Base-by-base conservation (phyloP, 2,888 invertebrate species). In the Apoda limacodes region DNA sequence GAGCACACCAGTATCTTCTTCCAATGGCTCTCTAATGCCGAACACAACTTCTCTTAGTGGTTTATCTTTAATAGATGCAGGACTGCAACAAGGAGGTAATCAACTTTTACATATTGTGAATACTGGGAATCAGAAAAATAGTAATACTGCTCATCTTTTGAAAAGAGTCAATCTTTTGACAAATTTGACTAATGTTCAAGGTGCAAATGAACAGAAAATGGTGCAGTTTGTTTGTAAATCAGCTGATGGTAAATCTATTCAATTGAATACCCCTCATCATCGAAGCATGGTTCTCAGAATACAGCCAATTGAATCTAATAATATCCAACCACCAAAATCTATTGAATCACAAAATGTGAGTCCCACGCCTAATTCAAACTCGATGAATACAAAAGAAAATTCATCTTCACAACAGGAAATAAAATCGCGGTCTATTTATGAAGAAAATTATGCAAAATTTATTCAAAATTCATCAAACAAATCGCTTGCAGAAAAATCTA, bases 181-280 rank as follows among this genome's bases (percentile, higher is more conserved):
- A 1, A 82, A 81, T 50, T 50, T 81, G 2, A 51, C 74, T 2
- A 82, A 78, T 44, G 67, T 66, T 5, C 81, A 81, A 59, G 80
- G 78, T 12, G 55, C 66, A 3, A 78, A 67, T 41, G 82, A 82
- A 37, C 81, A 82, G 43, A 82, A 82, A 53, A 80, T 82, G 75
- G 78, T 86, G 13, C 85, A 86, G 46, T 85, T 86, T 50, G 83
- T 86, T 24, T 86, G 86, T 50, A 86, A 86, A 60, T 84, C 86
- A 21, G 69, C 82, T 10, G 84, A 84, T 45, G 83, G 83, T 6
- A 84, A 84, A 60, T 57, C 83, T 30, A 82, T 84, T 39, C 83
- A 83, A 35, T 53, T 84, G 9, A 83, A 83, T 39, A 67, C 82
- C 10, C 75, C 83, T 13, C 75, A 82, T 42, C 82, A 82, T 40